Evolutionary conservation across 2,113 vertebrate species (phyloP).

Genomic region (Scomber colias): DNA sequence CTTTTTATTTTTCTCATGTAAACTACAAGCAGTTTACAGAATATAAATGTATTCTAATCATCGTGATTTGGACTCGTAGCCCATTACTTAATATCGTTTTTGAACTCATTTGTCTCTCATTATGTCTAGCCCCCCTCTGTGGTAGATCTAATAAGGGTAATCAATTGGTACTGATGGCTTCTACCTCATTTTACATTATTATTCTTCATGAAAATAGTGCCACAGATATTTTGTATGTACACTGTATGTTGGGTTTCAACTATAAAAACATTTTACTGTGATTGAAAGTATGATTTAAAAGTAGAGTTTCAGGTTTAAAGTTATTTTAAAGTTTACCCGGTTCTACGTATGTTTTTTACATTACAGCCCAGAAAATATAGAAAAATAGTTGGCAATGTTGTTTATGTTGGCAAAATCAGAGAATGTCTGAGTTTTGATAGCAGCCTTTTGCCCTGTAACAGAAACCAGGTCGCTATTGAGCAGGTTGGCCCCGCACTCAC

Average conservation of each 20-base stretch:
- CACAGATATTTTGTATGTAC: not conserved
- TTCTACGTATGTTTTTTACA: not conserved
- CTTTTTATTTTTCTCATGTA: not conserved
- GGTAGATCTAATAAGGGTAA: constrained; percentile 1
- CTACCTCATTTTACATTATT: not conserved
- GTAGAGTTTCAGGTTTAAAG: not conserved
- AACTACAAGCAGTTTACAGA: not conserved
- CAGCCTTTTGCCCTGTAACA: constrained; percentile 6
- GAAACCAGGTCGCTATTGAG: constrained; percentile 36
- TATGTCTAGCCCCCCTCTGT: not conserved
- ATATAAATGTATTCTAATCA: not conserved
- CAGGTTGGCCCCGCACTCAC: constrained; percentile 12
- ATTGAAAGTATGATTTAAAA: not conserved
- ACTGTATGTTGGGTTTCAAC: not conserved
- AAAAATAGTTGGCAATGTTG: not conserved
- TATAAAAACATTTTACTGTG: not conserved
- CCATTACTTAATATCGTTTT: not conserved
- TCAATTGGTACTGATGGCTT: not conserved
- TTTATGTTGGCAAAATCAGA: not conserved
- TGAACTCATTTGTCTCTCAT: not conserved
- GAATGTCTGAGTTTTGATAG: constrained; percentile 11
- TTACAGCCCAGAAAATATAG: not conserved
- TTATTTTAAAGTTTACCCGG: not conserved
- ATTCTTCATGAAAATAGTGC: not conserved
- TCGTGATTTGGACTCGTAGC: not conserved